Percentiles rank a stretch among this genome's conserved stretches.
Evolutionary conservation across 2,797 vertebrate species (phyloP).

Genomic region (Silurus lanzhouensis): DNA sequence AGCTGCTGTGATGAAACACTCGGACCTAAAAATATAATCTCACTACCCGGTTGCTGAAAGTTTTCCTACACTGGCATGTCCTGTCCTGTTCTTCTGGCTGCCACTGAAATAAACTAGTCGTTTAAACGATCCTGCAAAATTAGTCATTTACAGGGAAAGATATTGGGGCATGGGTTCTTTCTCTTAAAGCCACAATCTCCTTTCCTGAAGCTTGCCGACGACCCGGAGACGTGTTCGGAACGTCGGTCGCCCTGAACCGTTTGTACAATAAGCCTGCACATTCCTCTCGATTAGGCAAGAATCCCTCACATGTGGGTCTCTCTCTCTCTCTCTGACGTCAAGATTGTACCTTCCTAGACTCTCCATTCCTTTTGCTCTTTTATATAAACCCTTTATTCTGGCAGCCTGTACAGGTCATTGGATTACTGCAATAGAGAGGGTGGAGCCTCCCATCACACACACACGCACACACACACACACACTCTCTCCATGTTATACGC

Average conservation of each 20-base stretch:
- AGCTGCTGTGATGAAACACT: not conserved
- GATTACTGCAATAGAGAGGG: constrained; percentile 55
- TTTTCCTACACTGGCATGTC: not conserved
- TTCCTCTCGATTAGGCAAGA: constrained; percentile 76
- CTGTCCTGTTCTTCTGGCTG: not conserved
- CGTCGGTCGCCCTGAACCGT: constrained; percentile 38
- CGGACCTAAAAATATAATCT: no score
- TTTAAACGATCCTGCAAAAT: not conserved
- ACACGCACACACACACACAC: not conserved
- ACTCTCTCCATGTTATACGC: not conserved
- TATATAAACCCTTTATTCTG: constrained; percentile 66
- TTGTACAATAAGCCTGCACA: constrained; percentile 72
- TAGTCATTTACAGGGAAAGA: not conserved
- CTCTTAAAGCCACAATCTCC: constrained; percentile 11
- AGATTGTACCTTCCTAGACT: constrained; percentile 76
- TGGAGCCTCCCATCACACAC: constrained; percentile 42
- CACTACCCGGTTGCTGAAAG: not conserved
- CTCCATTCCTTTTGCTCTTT: constrained; percentile 69
- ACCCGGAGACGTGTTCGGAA: constrained; percentile 42
- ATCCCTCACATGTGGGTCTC: constrained; percentile 79
- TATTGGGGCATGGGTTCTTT: not conserved
- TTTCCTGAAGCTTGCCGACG: constrained; percentile 22
- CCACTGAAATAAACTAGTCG: not conserved
- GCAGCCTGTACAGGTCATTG: constrained; percentile 66
- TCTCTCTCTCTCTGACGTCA: constrained; percentile 74